A percentile compares a stretch with the other conserved stretches of the same genome.
Evolutionary conservation across 1,140 invertebrate genomes (phyloP).

Genomic region (roundworm (Caenorhabditis elegans)): DNA sequence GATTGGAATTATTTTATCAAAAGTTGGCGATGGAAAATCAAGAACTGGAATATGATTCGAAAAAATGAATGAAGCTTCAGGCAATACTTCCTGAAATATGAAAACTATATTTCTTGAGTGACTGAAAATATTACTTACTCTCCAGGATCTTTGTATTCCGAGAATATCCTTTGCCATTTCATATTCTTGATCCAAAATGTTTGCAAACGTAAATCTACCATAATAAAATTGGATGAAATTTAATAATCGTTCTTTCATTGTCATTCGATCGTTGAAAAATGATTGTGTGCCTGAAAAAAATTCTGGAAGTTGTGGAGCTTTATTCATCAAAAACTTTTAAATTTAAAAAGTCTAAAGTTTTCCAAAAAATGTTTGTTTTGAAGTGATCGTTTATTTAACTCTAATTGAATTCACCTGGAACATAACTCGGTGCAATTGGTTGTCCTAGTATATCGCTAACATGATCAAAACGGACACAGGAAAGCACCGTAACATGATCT

Average conservation of each 20-base stretch:
- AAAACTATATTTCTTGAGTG: not conserved
- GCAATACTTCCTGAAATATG: slow-evolving; percentile 12
- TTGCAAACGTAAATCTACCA: not conserved
- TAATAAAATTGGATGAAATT: not conserved
- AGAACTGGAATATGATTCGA: slow-evolving; percentile 38
- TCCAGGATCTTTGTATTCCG: not conserved
- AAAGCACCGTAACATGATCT: not conserved
- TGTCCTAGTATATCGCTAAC: slow-evolving; percentile 2
- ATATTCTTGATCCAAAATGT: not conserved
- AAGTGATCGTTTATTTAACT: not conserved
- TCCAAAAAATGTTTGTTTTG: no score
- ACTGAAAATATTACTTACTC: not conserved
- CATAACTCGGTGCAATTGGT: slow-evolving; percentile 38
- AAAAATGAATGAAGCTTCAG: slow-evolving; percentile 35
- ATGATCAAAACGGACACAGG: not conserved
- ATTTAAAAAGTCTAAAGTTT: no score
- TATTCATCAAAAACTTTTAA: no score
- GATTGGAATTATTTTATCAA: slow-evolving; percentile 43
- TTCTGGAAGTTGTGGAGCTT: no score
- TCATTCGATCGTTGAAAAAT: slow-evolving; percentile 17
- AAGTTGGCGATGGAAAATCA: slow-evolving; percentile 25
- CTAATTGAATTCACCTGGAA: not conserved
- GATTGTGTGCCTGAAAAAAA: slow-evolving; percentile 6
- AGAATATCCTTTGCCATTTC: not conserved
- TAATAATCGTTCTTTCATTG: not conserved